These are phyloP conservation scores for Ephydatia muelleri DNA, from an alignment of 37 sponge, comb jelly and placozoan genomes.

Conservation along the genomic window DNA sequence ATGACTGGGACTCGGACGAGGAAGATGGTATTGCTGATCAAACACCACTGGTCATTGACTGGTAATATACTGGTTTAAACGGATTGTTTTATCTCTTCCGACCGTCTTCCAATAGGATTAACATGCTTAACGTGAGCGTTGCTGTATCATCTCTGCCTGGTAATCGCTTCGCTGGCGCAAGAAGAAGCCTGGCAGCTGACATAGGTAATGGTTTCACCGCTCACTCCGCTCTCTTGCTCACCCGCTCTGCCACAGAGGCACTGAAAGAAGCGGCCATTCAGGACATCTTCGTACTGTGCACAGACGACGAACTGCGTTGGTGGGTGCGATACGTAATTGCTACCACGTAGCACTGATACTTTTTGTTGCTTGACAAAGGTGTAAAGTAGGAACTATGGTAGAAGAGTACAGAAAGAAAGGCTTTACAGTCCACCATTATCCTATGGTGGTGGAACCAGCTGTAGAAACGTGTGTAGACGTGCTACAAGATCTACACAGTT, in stretches of 20 bases:
- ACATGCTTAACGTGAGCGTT: conserved; percentile 14
- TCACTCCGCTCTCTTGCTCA: not conserved
- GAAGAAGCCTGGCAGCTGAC: conserved; percentile 72
- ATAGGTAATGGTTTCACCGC: conserved; percentile 31
- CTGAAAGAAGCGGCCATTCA: conserved; percentile 51
- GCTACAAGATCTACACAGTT: conserved; percentile 36
- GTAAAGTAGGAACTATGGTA: conserved; percentile 47
- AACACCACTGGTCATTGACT: conserved; percentile 58
- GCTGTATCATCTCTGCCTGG: conserved; percentile 63
- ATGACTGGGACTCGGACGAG: conserved; percentile 70
- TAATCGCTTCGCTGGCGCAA: conserved; percentile 39
- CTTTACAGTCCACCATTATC: conserved; percentile 60
- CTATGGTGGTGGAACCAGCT: conserved; percentile 36
- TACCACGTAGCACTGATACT: not conserved
- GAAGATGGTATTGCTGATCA: conserved; percentile 86
- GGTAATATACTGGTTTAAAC: conserved; percentile 30
- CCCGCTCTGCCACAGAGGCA: conserved; percentile 17
- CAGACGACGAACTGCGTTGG: conserved; percentile 65
- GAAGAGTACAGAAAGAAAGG: conserved; percentile 51
- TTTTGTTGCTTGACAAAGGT: conserved; percentile 1
- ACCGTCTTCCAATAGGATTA: conserved; percentile 38
- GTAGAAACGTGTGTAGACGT: conserved; percentile 38
- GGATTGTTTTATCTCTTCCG: not conserved
- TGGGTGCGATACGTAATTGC: not conserved
- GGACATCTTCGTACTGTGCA: conserved; percentile 85